Evolutionary conservation across 2,888 invertebrate genomes (phyloP), one percentile per base, ranked within the genome.

Genomic region (Drosophila yooni): DNA sequence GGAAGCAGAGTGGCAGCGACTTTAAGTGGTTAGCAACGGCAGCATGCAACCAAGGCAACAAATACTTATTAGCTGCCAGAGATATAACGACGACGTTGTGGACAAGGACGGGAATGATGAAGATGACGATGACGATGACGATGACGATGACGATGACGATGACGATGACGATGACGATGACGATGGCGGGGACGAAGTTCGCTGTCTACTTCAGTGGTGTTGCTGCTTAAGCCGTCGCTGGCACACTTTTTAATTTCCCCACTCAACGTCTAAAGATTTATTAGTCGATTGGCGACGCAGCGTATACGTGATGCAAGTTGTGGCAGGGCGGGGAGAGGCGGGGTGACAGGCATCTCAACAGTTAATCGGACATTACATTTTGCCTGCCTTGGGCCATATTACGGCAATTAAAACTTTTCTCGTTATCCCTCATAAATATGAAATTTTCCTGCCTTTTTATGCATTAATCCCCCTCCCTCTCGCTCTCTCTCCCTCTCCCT

Each of bases 381-480:
- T 48, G 25, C 40, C 10, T n/a, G 27, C 27, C 18, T 27, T 59
- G 13, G 43, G 27, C 43, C 31, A 69, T 54, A 61, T 59, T 50
- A 89, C 61, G 89, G 88, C 77, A 89, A 89, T 87, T 89, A 77
- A 82, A 86, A 87, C 76, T 86, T 85, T 86, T 33, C 50, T 69
- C 72, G 70, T 73, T 78, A 68, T 43, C 69, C 64, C 64, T 27
- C 66, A 66, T 61, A 56, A 34, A 71, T 71, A 79, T 65, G 46
- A 57, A 18, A 54, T 50, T 60, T 38, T 25, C 13, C 40, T 36
- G 33, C 10, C 11, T 33, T 38, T 33, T 38, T 57, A 25, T 53
- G 21, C 38, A 13, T 46, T 46, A 15, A 46, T 25, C 46, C 15
- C 15, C 0, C 11, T 11, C 40, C 29, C 29, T 29, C 4, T 25